Evolutionary conservation across 2,888 invertebrate species (phyloP), one percentile per base, ranked within the genome.

Genomic region (Crocallis elinguaria): DNA sequence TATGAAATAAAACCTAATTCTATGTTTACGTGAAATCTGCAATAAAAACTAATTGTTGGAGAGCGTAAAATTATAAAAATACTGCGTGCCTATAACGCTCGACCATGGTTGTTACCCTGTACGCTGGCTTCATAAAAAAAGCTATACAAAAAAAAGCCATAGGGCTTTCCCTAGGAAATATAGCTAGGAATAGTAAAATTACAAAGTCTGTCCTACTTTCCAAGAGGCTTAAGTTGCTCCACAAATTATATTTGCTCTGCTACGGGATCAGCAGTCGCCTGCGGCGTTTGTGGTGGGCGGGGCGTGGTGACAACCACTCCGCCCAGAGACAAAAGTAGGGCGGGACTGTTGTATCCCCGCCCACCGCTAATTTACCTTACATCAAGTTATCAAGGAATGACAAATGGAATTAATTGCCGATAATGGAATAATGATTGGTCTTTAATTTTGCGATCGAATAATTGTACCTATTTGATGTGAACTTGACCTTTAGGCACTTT

Each of bases 351-450:
- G 41, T 2, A 16, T 56, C 60, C 38, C 71, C 76, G 75, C 76
- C 79, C 59, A 55, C 23, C 51, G 36, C 62, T 77, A 75, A 77
- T 77, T n/a, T 75, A 67, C 64, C 73, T 66, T 49, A 41, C 53
- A 41, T 49, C 52, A 44, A 45, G 43, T 39, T 41, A 32, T 56
- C 19, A 51, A n/a, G n/a, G n/a, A n/a, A n/a, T 19, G 52, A 52
- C 25, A 44, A 49, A 45, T 38, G 14, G 17, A 36, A 52, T 49
- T 51, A 48, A 52, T 49, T 36, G 25, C 0, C 25, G 16, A 46
- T 49, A 49, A 30, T 48, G 14, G n/a, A 46, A 46, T 33, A 39
- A 49, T 35, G 36, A 44, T 46, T 55, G 52, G 49, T 43, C 45
- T 42, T 52, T 49, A 46, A 8, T 23, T 33, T 45, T 27, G 27